Percentiles rank a stretch among this genome's conserved stretches.
Evolutionary conservation across 1,140 invertebrate species (phyloP).

Genomic region (Calliphora vicina): DNA sequence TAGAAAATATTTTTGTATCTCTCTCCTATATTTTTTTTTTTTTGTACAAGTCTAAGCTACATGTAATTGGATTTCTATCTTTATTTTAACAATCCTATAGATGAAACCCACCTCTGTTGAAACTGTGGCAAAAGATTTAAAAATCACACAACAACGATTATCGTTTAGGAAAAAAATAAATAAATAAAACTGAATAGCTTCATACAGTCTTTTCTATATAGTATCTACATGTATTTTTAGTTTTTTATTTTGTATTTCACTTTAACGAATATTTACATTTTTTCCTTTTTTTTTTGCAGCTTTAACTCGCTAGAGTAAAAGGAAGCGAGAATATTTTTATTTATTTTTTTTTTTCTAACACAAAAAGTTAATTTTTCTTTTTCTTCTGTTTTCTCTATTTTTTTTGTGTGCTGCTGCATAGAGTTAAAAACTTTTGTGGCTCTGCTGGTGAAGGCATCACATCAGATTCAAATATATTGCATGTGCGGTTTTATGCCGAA

Average conservation of each 20-base stretch:
- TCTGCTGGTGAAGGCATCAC: conserved; percentile 77
- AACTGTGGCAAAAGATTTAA: not conserved
- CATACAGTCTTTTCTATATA: too few species aligned
- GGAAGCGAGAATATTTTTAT: too few species aligned
- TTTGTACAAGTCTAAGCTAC: not conserved
- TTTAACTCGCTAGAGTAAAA: too few species aligned
- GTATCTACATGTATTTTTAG: too few species aligned
- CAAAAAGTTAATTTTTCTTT: conserved; percentile 1
- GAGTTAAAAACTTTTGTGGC: conserved; percentile 78
- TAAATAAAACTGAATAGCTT: too few species aligned
- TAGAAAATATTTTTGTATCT: not conserved
- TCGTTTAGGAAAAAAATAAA: not conserved
- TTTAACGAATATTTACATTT: not conserved
- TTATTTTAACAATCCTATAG: not conserved
- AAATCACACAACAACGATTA: not conserved
- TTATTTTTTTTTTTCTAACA: not conserved
- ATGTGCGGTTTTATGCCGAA: conserved; percentile 76
- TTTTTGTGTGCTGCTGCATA: conserved; percentile 41
- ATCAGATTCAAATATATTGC: conserved; percentile 70
- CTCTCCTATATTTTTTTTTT: not conserved
- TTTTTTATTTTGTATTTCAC: too few species aligned
- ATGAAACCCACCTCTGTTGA: not conserved
- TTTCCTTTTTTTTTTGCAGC: not conserved
- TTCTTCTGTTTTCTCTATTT: not conserved
- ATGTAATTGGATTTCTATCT: not conserved